These are phyloP conservation scores for Sericinus montela DNA, from an alignment of 2,888 invertebrate genomes.

Conservation along the genomic window DNA sequence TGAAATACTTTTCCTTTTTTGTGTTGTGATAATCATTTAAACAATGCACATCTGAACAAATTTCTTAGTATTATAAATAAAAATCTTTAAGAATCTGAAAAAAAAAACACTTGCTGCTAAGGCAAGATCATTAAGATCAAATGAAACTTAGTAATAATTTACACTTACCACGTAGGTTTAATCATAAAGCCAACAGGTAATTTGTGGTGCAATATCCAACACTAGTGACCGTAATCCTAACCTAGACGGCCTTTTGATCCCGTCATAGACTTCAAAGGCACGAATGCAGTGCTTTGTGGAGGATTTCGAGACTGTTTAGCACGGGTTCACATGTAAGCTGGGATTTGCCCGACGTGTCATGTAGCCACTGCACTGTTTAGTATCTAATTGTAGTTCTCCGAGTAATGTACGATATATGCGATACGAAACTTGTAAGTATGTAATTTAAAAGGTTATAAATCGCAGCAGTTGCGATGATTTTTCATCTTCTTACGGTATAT, in stretches of 20 bases:
- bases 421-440: slow-evolving; percentile 34
- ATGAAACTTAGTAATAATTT: too few species aligned
- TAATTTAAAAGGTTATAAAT: not conserved
- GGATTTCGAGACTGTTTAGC: slow-evolving; percentile 57
- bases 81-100: not conserved
- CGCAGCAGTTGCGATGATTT: too few species aligned
- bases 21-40: too few species aligned
- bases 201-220: slow-evolving; percentile 17
- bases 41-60: too few species aligned
- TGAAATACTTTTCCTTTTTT: too few species aligned
- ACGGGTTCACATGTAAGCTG: slow-evolving; percentile 55
- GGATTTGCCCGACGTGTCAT: slow-evolving; percentile 62
- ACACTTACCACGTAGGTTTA: not conserved
- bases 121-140: too few species aligned
- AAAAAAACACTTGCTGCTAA: too few species aligned
- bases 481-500: too few species aligned
- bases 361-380: slow-evolving; percentile 53
- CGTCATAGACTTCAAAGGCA: slow-evolving; percentile 70
- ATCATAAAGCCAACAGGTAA: slow-evolving; percentile 24
- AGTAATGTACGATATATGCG: slow-evolving; percentile 40
- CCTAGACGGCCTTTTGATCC: slow-evolving; percentile 60
- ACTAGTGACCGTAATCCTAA: slow-evolving; percentile 34
- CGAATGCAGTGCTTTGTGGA: slow-evolving; percentile 57
- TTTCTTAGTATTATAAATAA: too few species aligned
- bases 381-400: slow-evolving; percentile 55